A percentile compares a stretch with the other conserved stretches of the same genome.
Evolutionary conservation across 2,113 vertebrate genomes (phyloP).

Genomic region (Herpetotheres cachinnans): DNA sequence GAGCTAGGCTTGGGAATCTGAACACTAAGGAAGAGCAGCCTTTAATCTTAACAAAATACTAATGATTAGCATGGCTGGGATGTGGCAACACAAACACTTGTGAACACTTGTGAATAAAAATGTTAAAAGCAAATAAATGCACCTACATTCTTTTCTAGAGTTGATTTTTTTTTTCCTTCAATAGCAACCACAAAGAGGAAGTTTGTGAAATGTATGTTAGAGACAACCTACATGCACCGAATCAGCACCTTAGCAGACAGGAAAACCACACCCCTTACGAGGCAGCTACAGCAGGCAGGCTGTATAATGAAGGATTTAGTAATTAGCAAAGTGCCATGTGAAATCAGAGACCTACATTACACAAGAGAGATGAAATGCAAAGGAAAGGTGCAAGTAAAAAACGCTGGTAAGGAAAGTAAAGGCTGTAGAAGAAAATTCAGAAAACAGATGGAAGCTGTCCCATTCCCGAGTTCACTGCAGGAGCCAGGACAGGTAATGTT

Average conservation of each 20-base stretch:
- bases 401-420: background rate
- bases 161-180: background rate
- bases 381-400: background rate
- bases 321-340: slow-evolving; percentile 47
- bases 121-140: background rate
- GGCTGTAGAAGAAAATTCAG: background rate
- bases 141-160: background rate
- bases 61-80: background rate
- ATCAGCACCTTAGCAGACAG: background rate
- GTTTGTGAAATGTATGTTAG: background rate
- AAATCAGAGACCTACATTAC: slow-evolving; percentile 43
- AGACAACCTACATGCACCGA: background rate
- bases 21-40: background rate
- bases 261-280: background rate
- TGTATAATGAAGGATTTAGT: background rate
- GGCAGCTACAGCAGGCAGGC: background rate
- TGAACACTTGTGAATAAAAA: background rate
- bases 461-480: background rate
- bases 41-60: background rate
- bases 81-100: background rate
- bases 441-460: background rate
- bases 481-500: background rate
- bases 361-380: background rate
- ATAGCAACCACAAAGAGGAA: background rate
- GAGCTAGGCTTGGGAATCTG: background rate